Conservation (phyloP, 2,888 invertebrate genomes). For the Melieria picta region DNA sequence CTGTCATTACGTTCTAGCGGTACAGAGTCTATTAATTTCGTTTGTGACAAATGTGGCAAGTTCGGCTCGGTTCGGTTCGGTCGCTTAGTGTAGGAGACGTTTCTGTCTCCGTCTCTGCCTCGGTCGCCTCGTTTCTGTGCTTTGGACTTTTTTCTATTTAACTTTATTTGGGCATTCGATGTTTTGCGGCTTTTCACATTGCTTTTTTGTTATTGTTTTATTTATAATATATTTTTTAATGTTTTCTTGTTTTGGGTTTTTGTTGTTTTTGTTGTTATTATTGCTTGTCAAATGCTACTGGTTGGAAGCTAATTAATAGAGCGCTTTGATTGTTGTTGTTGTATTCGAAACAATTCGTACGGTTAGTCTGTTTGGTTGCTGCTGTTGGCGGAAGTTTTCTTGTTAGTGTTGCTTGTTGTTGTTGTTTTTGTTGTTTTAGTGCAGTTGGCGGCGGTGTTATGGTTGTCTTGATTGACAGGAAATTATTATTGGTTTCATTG, state of each 20-base stretch:
- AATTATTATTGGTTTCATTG: conserved; percentile 41
- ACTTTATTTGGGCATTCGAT: background rate
- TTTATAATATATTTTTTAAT: background rate
- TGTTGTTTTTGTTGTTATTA: background rate
- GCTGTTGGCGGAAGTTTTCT: conserved; percentile 6
- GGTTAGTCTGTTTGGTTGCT: too few species aligned
- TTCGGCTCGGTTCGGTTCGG: too few species aligned
- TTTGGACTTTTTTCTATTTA: background rate
- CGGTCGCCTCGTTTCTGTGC: too few species aligned
- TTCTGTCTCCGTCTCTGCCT: too few species aligned
- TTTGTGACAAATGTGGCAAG: conserved; percentile 15
- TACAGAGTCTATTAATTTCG: conserved; percentile 19
- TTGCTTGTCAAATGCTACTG: background rate
- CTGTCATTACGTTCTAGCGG: conserved; percentile 17
- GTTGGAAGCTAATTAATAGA: conserved; percentile 26
- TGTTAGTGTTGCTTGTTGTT: conserved; percentile 13
- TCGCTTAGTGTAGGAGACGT: too few species aligned
- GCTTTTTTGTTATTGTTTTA: conserved; percentile 7
- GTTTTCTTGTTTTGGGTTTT: background rate
- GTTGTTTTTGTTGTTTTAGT: background rate
- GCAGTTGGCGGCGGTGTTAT: conserved; percentile 4
- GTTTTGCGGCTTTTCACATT: background rate
- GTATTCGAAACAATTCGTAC: conserved; percentile 15
- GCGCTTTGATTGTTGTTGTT: conserved; percentile 12
- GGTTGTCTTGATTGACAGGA: conserved; percentile 35